Evolutionary conservation across 2,797 vertebrate genomes (phyloP).

Genomic region (Naso thynnoides): DNA sequence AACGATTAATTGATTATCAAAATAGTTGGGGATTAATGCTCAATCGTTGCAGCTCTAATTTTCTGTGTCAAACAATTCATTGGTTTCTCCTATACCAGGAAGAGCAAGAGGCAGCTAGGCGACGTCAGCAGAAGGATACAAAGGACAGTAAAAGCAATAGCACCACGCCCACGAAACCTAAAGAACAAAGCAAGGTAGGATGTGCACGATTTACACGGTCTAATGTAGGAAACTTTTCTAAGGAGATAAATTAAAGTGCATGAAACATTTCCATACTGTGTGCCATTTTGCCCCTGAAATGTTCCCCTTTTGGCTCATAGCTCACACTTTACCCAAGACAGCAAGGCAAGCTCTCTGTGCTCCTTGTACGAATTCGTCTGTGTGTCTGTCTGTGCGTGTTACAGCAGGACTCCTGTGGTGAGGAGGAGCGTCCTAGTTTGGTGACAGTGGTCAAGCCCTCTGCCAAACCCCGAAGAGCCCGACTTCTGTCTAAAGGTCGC

Average conservation of each 20-base stretch:
- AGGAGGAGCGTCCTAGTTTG: conserved; percentile 89
- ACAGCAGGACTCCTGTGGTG: conserved; percentile 91
- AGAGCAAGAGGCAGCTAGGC: conserved; percentile 96
- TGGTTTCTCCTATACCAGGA: conserved; percentile 82
- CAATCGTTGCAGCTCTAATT: too few species aligned
- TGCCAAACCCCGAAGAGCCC: conserved; percentile 90
- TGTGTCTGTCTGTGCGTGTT: conserved; percentile 9
- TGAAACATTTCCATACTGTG: background rate
- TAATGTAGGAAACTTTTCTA: background rate
- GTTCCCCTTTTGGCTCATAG: background rate
- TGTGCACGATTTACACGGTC: background rate
- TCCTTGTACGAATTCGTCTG: background rate
- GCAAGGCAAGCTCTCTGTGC: background rate
- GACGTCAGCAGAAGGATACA: conserved; percentile 92
- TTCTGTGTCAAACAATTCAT: conserved; percentile 2
- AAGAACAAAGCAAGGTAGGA: conserved; percentile 90
- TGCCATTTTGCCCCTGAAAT: background rate
- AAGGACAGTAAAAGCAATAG: conserved; percentile 95
- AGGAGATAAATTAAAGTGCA: background rate
- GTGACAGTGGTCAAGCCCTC: conserved; percentile 88
- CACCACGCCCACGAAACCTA: conserved; percentile 95
- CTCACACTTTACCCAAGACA: background rate
- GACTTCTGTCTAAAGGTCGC: conserved; percentile 92
- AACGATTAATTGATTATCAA: too few species aligned
- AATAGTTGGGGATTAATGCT: too few species aligned